A percentile compares a stretch with the other conserved stretches of the same genome.
These are phyloP conservation scores for Helicoverpa armigera DNA, from an alignment of 1,140 invertebrate genomes.

Conservation along the genomic window DNA sequence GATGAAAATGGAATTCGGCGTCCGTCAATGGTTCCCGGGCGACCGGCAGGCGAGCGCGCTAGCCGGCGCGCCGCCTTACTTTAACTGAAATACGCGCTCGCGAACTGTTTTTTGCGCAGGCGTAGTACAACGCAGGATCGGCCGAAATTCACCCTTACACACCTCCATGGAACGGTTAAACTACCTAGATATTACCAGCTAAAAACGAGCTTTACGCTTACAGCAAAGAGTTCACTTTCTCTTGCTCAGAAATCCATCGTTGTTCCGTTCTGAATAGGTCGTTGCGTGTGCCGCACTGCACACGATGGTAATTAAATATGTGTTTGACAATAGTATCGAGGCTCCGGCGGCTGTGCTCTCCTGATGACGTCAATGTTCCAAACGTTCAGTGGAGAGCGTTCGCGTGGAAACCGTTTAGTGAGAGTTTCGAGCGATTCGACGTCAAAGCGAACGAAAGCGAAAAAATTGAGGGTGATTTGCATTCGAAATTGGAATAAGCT, in stretches of 20 bases:
- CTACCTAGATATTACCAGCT: constrained; percentile 19
- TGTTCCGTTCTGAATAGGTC: constrained; percentile 53
- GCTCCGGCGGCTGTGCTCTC: constrained; percentile 77
- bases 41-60: constrained; percentile 81
- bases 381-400: constrained; percentile 57
- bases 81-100: constrained; percentile 76
- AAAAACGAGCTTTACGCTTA: constrained; percentile 48
- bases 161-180: constrained; percentile 61
- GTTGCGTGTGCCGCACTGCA: constrained; percentile 83
- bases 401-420: constrained; percentile 57
- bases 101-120: constrained; percentile 75
- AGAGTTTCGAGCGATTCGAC: constrained; percentile 37
- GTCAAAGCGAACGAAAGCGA: constrained; percentile 37
- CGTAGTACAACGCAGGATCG: constrained; percentile 78
- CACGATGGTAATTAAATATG: constrained; percentile 85
- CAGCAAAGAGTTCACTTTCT: constrained; percentile 44
- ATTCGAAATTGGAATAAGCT: constrained; percentile 39
- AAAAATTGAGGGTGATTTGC: constrained; percentile 47
- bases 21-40: constrained; percentile 52
- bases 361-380: constrained; percentile 82
- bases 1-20: constrained; percentile 66
- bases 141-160: constrained; percentile 75
- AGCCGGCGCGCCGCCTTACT: constrained; percentile 83
- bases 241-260: neutral
- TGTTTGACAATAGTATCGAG: constrained; percentile 81